Percentiles rank a stretch among this genome's conserved stretches.
Conservation (phyloP, 2,113 vertebrate genomes). For the Psittacula cyanocephala region DNA sequence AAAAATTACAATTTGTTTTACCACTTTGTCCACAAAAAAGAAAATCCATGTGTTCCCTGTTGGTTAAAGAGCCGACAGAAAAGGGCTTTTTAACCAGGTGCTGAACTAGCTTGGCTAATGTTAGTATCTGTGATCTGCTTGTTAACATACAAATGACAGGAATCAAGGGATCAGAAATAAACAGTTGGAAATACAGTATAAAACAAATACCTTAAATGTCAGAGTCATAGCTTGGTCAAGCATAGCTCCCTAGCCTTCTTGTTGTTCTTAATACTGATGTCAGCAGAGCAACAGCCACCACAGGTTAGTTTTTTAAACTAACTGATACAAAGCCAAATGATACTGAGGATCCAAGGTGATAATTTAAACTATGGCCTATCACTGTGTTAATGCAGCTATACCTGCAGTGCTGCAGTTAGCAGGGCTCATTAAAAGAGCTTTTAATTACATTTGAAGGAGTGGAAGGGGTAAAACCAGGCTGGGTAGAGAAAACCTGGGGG, state of each 20-base stretch:
- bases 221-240: not conserved
- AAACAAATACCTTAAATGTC: not conserved
- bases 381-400: not conserved
- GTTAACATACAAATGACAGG: not conserved
- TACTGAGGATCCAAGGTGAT: not conserved
- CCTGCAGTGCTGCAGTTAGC: not conserved
- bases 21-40: not conserved
- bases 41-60: fast-evolving
- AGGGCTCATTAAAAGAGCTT: not conserved
- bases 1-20: not conserved
- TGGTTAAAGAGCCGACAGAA: not conserved
- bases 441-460: not conserved
- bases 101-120: not conserved
- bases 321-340: not conserved
- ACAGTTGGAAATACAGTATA: not conserved
- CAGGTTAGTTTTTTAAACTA: not conserved
- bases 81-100: not conserved
- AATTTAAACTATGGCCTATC: not conserved
- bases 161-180: not conserved
- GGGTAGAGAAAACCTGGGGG: not conserved
- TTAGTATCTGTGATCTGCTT: not conserved
- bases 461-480: not conserved
- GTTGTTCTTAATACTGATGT: not conserved
- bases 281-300: not conserved
- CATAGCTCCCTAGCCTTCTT: not conserved